Base-by-base conservation (phyloP, 2,888 invertebrate genomes). In the Eristalinus aeneus region DNA sequence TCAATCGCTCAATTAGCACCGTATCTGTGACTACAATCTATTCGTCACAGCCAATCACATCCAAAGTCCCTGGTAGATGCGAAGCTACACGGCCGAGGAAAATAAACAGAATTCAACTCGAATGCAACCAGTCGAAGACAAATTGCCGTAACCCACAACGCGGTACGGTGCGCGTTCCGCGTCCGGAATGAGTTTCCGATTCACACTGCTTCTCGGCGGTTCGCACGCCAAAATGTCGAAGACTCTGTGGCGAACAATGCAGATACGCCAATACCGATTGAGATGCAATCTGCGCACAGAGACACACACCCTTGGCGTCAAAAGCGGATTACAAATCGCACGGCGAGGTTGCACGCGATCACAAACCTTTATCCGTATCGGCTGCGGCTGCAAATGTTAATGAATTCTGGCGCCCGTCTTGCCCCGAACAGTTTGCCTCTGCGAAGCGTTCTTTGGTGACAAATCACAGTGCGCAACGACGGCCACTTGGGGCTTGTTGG, bases 1-100 rank as follows among this genome's bases (percentile, higher is more conserved):
- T 84, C 71, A 80, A 61, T 61, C 16, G 56, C 75, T 84, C 75
- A 80, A 84, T 84, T 84, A 84, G 80, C 84, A 63, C 65, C 65
- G 34, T 75, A 80, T 80, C 75, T 79, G 23, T 39, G 23, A 54
- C 60, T 54, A 56, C 39, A 67, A 79, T 74, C 61, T 65, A 75
- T 71, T 36, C 71, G 64, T 84, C 74, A 71, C 83, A 74, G 32
- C 27, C 23, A 34, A 27, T 65, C 64, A 46, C 56, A 68, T 74
- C 61, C 32, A 53, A 16, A 31, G 56, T 46, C 32, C 22, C 39
- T 16, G 22, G 27, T 10, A 46, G 46, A 46, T 16, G 16, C 46
- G 16, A n/a, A 46, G 46, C n/a, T 46, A 46, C 16, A 16, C 36
- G 34, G 11, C 61, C 16, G 20, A 61, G 12, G 58, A 56, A 31